Base-by-base conservation (phyloP, 2,797 vertebrate species). In the Thunnus albacares region DNA sequence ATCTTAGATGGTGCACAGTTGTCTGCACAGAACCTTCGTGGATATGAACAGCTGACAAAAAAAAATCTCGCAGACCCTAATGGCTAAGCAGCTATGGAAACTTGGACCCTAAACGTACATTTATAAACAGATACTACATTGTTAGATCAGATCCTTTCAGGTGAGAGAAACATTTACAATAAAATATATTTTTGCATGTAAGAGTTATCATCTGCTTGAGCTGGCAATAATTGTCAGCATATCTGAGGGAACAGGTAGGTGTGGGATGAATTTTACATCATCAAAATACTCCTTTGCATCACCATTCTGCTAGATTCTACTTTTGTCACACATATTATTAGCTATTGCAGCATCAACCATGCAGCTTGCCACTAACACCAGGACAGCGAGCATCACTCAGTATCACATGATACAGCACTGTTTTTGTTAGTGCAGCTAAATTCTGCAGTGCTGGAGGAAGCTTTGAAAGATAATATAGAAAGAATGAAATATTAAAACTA, bases 321-420 rank as follows among this genome's bases (percentile, higher is more conserved):
- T 45, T 57, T 43, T 11, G 6, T 65, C 22, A 30, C 45, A 24
- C 20, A 56, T 12, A 24, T 47, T 12, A 61, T 47, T 8, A 61
- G 45, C 17, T 8, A 12, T 10, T 43, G 51, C n/a, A 53, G 10
- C 22, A 33, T 41, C 20, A 45, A 26, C 55, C 8, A 13, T 52
- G 30, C 33, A n/a, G 51, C 52, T 64, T 41, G 14, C 33, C 28
- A n/a, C 47, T 58, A 24, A 35, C 30, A 60, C 33, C 55, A 76
- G 58, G 51, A 68, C 66, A 61, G 66, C 3, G 22, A 38, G 12
- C n/a, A 53, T 58, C 22, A 52, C 24, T 82, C 22, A 56, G n/a
- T 35, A 71, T 67, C 10, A 30, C 55, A 43, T 58, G 17, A 58
- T 22, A 6, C 18, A 57, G 52, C 41, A 53, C 15, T 26, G 14